Evolutionary conservation across 2,888 invertebrate genomes (phyloP).

Genomic region (Atherix ibis): DNA sequence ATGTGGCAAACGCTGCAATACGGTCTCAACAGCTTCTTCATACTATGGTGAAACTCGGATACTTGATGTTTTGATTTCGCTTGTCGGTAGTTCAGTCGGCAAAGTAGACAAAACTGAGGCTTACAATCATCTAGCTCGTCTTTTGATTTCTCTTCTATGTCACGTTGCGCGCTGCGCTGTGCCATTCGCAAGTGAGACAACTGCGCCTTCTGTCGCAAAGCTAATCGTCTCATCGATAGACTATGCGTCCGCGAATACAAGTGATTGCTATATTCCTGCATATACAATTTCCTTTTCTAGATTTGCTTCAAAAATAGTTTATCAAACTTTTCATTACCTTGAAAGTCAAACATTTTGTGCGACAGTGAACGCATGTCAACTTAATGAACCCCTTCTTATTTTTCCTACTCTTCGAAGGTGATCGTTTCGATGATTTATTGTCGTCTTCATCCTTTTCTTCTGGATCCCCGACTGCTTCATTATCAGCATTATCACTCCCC

Average conservation of each 20-base stretch:
- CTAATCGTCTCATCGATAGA: slow-evolving; percentile 55
- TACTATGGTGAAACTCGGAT: slow-evolving; percentile 66
- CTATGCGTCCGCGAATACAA: slow-evolving; percentile 55
- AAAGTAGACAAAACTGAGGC: slow-evolving; percentile 56
- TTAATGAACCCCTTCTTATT: slow-evolving; percentile 40
- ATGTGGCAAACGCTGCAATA: slow-evolving; percentile 62
- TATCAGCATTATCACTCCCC: slow-evolving; percentile 17
- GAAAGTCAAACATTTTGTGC: slow-evolving; percentile 56
- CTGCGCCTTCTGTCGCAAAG: slow-evolving; percentile 56
- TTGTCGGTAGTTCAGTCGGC: slow-evolving; percentile 60
- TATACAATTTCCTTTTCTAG: too few relatives aligned
- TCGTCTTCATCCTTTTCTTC: slow-evolving; percentile 17
- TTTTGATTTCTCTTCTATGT: slow-evolving; percentile 54
- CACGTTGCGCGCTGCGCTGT: slow-evolving; percentile 64
- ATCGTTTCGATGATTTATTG: slow-evolving; percentile 28
- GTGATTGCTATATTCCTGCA: slow-evolving; percentile 55
- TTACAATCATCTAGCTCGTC: slow-evolving; percentile 41
- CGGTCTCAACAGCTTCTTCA: slow-evolving; percentile 73
- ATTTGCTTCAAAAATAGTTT: background rate
- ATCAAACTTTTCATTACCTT: slow-evolving; percentile 33
- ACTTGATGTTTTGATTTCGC: slow-evolving; percentile 61
- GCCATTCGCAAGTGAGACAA: slow-evolving; percentile 61
- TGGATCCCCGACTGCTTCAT: slow-evolving; percentile 10
- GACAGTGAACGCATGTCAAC: slow-evolving; percentile 62
- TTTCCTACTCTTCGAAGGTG: slow-evolving; percentile 9